Evolutionary conservation across 2,797 vertebrate genomes (phyloP).

Genomic region (Poeciliopsis paucimaculata): DNA sequence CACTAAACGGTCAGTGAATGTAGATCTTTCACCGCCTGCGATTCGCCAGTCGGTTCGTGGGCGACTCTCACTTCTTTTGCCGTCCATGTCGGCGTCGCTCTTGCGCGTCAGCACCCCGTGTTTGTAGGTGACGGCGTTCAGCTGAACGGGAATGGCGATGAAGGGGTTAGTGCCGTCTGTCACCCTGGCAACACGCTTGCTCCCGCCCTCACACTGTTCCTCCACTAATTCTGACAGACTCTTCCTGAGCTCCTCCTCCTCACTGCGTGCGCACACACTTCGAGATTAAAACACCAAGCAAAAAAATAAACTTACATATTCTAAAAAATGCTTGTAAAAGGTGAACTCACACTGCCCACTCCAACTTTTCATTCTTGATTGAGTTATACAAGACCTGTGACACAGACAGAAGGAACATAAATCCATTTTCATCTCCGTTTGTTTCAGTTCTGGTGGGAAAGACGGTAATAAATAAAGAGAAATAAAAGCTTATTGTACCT

Average conservation of each 20-base stretch:
- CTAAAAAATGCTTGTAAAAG: constrained; percentile 25
- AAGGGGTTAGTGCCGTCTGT: constrained; percentile 95
- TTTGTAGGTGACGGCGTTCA: constrained; percentile 94
- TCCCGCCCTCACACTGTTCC: constrained; percentile 91
- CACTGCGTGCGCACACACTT: constrained; percentile 74
- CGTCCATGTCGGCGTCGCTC: constrained; percentile 96
- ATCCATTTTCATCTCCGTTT: neutral
- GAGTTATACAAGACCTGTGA: constrained; percentile 93
- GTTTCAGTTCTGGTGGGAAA: neutral
- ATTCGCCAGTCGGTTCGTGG: neutral
- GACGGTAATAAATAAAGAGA: neutral
- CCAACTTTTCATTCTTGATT: constrained; percentile 97
- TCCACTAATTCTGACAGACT: constrained; percentile 96
- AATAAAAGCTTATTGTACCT: constrained; percentile 81
- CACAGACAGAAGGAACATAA: neutral
- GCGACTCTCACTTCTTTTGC: constrained; percentile 90
- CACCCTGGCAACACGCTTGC: constrained; percentile 92
- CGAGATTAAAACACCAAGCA: constrained; percentile 31
- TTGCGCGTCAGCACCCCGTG: constrained; percentile 93
- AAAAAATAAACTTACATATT: neutral
- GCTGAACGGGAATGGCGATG: constrained; percentile 91
- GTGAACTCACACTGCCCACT: constrained; percentile 96
- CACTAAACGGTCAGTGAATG: neutral
- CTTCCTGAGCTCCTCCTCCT: constrained; percentile 96
- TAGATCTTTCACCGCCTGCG: neutral